A percentile compares a stretch with the other conserved stretches of the same genome.
Evolutionary conservation across 2,113 vertebrate genomes (phyloP).

Genomic region (Oryzias javanicus): DNA sequence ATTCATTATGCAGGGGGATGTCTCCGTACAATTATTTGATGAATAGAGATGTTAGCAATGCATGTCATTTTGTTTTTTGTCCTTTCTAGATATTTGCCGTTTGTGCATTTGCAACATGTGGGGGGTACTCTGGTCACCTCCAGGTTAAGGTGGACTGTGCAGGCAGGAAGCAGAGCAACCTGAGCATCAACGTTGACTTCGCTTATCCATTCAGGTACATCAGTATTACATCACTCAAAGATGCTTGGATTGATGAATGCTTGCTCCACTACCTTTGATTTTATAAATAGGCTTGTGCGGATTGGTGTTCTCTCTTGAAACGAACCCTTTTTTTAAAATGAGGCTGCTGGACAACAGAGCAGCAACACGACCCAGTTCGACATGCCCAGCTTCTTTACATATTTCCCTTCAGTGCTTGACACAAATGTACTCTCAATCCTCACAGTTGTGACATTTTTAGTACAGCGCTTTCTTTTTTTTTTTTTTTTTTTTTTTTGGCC

Average conservation of each 20-base stretch:
- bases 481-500: not conserved
- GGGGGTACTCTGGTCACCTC: constrained; percentile 93
- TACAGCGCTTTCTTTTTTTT: not conserved
- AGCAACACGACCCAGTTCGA: constrained; percentile 22
- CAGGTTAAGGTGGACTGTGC: constrained; percentile 94
- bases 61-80: constrained; percentile 9
- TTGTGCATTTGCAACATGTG: constrained; percentile 99
- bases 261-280: not conserved
- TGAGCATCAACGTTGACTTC: constrained; percentile 87
- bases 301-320: constrained; percentile 1
- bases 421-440: not conserved
- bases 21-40: not conserved
- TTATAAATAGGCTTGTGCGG: not conserved
- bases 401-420: constrained; percentile 15
- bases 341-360: constrained; percentile 24
- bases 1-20: constrained; percentile 31
- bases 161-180: constrained; percentile 90
- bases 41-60: constrained; percentile 1
- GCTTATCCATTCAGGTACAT: constrained; percentile 95
- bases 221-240: too few species aligned
- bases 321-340: constrained; percentile 30
- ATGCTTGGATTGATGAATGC: not conserved
- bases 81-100: constrained; percentile 94
- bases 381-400: constrained; percentile 7
- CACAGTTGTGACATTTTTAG: constrained; percentile 5